Conservation (phyloP, 2,797 vertebrate genomes). For the Danionella dracula region DNA sequence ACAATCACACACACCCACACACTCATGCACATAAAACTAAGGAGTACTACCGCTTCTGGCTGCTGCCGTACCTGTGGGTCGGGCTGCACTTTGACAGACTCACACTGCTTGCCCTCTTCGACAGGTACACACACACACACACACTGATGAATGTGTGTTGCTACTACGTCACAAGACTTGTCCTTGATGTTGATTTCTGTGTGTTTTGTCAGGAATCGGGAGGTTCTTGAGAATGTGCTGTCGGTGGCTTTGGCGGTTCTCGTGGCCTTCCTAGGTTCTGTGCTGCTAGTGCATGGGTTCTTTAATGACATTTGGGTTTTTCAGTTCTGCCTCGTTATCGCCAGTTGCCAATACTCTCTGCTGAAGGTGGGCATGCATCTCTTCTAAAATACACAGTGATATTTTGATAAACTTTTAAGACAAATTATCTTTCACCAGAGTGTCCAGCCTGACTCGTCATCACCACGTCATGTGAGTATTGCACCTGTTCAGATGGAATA, state of each 20-base stretch:
- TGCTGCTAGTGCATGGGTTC: conserved; percentile 92
- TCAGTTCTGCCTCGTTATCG: conserved; percentile 98
- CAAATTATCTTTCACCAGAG: conserved; percentile 67
- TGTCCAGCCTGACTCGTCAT: conserved; percentile 97
- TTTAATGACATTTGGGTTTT: conserved; percentile 99
- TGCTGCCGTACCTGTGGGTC: conserved; percentile 93
- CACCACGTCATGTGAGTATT: conserved; percentile 92
- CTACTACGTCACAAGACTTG: not conserved
- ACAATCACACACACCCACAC: conserved; percentile 31
- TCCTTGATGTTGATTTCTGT: not conserved
- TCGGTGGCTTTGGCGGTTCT: conserved; percentile 89
- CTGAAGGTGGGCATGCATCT: conserved; percentile 77
- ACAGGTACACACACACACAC: conserved; percentile 71
- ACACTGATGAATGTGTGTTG: not conserved
- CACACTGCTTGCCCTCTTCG: conserved; percentile 93
- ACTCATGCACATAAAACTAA: conserved; percentile 74
- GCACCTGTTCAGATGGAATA: no score
- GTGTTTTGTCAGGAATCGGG: conserved; percentile 82
- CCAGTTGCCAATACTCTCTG: conserved; percentile 96
- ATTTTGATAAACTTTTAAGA: not conserved
- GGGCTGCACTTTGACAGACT: conserved; percentile 96
- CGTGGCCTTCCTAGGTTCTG: conserved; percentile 93
- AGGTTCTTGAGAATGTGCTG: conserved; percentile 92
- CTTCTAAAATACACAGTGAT: not conserved
- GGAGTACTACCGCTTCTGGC: conserved; percentile 96